Evolutionary conservation across 1,140 invertebrate species (phyloP).

Genomic region (Campoletis sonorensis): DNA sequence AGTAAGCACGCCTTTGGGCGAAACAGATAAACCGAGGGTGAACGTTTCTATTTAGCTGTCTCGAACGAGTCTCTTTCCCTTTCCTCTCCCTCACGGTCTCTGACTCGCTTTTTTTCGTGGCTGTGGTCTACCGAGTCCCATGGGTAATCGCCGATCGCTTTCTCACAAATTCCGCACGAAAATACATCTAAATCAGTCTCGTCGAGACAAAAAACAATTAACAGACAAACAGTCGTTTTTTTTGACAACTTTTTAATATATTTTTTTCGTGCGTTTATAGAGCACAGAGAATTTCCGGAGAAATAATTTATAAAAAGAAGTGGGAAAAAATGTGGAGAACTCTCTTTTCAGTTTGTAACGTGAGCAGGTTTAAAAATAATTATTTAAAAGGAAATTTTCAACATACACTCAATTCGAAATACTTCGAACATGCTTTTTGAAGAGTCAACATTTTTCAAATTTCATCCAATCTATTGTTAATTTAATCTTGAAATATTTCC

Average conservation of each 20-base stretch:
- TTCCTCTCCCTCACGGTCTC: not conserved
- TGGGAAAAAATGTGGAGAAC: not conserved
- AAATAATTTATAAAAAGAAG: not conserved
- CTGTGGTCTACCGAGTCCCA: not conserved
- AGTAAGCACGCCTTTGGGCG: not conserved
- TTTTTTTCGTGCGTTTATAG: not conserved
- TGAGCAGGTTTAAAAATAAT: not conserved
- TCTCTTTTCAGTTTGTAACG: not conserved
- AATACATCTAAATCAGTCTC: constrained; percentile 6
- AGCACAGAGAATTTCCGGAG: not conserved
- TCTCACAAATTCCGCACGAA: constrained; percentile 1
- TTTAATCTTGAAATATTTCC: no score
- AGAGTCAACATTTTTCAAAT: no score
- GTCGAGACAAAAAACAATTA: not conserved
- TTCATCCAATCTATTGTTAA: no score
- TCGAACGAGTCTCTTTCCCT: not conserved
- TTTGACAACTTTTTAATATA: not conserved
- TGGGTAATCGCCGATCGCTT: constrained; percentile 5
- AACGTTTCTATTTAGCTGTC: not conserved
- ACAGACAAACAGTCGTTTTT: not conserved
- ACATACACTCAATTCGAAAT: not conserved
- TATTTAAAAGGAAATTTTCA: not conserved
- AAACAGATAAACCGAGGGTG: not conserved
- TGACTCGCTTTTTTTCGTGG: not conserved
- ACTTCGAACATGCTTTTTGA: no score